Conservation (phyloP, 2,888 invertebrate species). For the Tipula unca region DNA sequence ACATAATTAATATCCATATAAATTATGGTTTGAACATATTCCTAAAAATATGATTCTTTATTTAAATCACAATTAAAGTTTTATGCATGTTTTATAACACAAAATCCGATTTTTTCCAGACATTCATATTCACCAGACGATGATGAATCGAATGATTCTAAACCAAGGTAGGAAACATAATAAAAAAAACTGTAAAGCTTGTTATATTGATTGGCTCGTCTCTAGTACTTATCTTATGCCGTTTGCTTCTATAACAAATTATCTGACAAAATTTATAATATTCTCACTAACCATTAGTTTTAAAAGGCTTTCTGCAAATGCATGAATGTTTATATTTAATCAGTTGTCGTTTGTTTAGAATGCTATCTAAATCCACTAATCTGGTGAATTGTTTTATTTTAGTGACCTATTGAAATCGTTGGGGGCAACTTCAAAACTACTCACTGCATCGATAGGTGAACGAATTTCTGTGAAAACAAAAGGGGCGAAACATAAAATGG, state of each 20-base stretch:
- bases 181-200: not conserved
- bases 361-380: not conserved
- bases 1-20: not conserved
- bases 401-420: slow-evolving; percentile 39
- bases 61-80: not conserved
- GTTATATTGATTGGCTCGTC: not conserved
- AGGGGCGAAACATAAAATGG: slow-evolving; percentile 38
- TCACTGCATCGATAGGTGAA: slow-evolving; percentile 40
- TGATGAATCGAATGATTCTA: not conserved
- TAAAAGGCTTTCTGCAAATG: not conserved
- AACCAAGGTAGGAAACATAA: not conserved
- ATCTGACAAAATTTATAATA: not conserved
- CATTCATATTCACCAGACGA: not conserved
- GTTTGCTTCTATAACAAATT: not conserved
- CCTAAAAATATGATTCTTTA: too few species aligned
- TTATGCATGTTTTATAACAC: not conserved
- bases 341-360: not conserved
- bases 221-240: not conserved
- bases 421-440: slow-evolving; percentile 38
- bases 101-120: not conserved
- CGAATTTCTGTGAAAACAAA: slow-evolving; percentile 37
- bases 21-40: too few species aligned
- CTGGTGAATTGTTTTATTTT: not conserved
- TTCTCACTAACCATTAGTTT: not conserved
- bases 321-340: too few species aligned